Conservation (phyloP, 2,113 vertebrate genomes). For the Bubalus kerabau region DNA sequence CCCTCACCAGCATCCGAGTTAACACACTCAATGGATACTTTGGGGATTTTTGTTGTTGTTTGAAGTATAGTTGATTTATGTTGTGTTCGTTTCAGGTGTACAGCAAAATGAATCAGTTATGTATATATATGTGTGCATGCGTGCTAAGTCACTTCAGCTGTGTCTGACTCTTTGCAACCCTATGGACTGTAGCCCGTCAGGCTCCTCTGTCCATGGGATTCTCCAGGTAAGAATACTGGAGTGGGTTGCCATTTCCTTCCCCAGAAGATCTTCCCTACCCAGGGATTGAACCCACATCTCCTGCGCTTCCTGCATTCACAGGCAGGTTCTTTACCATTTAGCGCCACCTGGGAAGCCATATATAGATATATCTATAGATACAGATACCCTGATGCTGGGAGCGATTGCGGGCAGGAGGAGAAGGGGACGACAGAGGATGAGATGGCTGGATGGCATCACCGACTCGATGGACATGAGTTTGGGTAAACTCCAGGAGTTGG, state of each 20-base stretch:
- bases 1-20: neutral
- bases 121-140: neutral
- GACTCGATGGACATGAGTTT: too few relatives aligned
- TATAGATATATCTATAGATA: neutral
- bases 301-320: neutral
- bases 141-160: neutral
- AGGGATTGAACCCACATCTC: rapidly evolving
- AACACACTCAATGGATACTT: neutral
- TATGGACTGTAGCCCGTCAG: neutral
- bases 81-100: neutral
- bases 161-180: neutral
- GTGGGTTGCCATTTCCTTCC: neutral
- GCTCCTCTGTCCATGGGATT: neutral
- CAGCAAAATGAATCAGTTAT: neutral
- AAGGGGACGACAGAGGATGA: too few relatives aligned
- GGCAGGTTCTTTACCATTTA: neutral
- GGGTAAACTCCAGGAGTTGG: too few relatives aligned
- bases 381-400: too few relatives aligned
- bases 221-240: neutral
- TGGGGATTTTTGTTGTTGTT: neutral
- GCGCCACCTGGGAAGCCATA: neutral
- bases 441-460: too few relatives aligned
- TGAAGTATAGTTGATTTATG: neutral
- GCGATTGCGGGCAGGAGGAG: too few relatives aligned
- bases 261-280: neutral